Evolutionary conservation across 2,113 vertebrate genomes (phyloP).

Genomic region (Heterotilapia buettikoferi): DNA sequence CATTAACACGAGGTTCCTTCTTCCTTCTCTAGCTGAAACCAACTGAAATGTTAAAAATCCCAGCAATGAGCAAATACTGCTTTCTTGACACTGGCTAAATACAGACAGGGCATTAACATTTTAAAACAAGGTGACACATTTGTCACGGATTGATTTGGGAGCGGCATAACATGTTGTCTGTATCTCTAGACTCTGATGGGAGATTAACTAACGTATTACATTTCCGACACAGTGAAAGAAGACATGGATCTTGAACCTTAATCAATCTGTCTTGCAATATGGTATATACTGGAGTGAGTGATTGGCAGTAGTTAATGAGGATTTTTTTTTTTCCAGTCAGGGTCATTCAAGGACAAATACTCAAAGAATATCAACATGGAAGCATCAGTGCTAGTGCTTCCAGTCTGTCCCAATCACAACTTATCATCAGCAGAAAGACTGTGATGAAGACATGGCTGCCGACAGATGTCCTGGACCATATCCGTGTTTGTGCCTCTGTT

Average conservation of each 20-base stretch:
- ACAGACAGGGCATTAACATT: background rate
- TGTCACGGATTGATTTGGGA: background rate
- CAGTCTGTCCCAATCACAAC: background rate
- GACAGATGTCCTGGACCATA: conserved; percentile 47
- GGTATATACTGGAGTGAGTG: background rate
- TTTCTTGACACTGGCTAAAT: background rate
- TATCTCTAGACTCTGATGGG: background rate
- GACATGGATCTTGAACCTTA: background rate
- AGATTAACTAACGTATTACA: background rate
- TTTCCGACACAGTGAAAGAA: background rate
- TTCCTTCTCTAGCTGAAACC: background rate
- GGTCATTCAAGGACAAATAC: background rate
- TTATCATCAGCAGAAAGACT: conserved; percentile 36
- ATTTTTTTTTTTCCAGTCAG: background rate
- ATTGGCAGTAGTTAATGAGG: background rate
- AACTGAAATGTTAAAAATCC: background rate
- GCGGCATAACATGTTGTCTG: background rate
- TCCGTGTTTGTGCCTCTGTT: conserved; percentile 40
- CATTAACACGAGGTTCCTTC: background rate
- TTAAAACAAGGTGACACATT: background rate
- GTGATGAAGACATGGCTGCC: conserved; percentile 48
- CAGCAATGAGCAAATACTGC: background rate
- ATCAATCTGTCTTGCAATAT: background rate
- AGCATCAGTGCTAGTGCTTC: background rate
- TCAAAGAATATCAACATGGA: background rate